Conservation (phyloP, 2,888 invertebrate species). For the Phalera bucephala region DNA sequence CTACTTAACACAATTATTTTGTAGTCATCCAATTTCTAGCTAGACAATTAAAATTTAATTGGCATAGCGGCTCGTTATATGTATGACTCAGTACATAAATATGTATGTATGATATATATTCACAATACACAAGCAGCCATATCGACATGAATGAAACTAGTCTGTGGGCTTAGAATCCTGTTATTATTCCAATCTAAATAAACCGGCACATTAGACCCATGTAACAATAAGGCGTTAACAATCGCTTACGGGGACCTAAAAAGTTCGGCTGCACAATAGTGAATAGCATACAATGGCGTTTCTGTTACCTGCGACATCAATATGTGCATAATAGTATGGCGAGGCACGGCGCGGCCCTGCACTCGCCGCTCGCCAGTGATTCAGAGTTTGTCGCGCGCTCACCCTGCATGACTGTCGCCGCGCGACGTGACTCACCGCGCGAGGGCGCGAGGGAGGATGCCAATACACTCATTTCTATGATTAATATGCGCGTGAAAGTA, state of each 20-base stretch:
- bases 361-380: constrained; percentile 48
- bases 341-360: constrained; percentile 27
- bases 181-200: constrained; percentile 66
- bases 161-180: constrained; percentile 47
- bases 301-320: constrained; percentile 76
- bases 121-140: constrained; percentile 16
- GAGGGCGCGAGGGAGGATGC: constrained; percentile 29
- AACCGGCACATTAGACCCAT: constrained; percentile 49
- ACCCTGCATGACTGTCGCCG: constrained; percentile 50
- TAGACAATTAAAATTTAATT: constrained; percentile 15
- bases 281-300: constrained; percentile 76
- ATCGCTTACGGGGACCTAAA: constrained; percentile 69
- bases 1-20: too few species aligned
- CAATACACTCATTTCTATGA: constrained; percentile 59
- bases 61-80: constrained; percentile 13
- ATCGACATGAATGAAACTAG: constrained; percentile 29
- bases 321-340: constrained; percentile 75
- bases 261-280: constrained; percentile 75
- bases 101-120: constrained; percentile 15
- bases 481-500: constrained; percentile 54
- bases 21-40: neutral
- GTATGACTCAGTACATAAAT: constrained; percentile 26
- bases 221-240: constrained; percentile 74
- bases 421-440: constrained; percentile 32
- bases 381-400: constrained; percentile 40